A percentile compares a stretch with the other conserved stretches of the same genome.
phyloP scores from a whole-genome alignment of 1,140 invertebrate genomes.

The Drosophila ananassae region DNA sequence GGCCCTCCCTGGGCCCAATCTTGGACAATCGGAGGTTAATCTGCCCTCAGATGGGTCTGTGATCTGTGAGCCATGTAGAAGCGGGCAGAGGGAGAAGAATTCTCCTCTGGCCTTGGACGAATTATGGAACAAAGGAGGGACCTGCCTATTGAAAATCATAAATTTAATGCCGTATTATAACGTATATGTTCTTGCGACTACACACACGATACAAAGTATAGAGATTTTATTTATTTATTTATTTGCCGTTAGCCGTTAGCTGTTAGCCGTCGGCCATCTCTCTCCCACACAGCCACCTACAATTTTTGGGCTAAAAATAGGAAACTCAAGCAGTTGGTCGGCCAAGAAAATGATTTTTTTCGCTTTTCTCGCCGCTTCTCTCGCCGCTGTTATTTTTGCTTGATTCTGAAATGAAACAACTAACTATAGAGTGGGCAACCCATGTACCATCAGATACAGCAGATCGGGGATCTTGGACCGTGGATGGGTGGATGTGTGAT shows the following conservation, averaged over 20 bases:
- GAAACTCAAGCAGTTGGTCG: constrained; percentile 74
- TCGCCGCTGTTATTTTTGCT: constrained; percentile 68
- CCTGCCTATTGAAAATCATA: constrained; percentile 41
- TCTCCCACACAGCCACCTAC: constrained; percentile 79
- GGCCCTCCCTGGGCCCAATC: neutral
- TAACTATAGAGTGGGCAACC: constrained; percentile 72
- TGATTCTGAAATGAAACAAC: constrained; percentile 80
- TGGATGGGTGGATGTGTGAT: neutral
- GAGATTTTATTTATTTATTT: constrained; percentile 67
- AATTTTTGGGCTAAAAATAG: constrained; percentile 76
- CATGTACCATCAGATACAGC: neutral
- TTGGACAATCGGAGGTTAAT: neutral
- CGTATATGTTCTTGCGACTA: constrained; percentile 16
- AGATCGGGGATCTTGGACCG: neutral
- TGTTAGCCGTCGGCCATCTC: constrained; percentile 24
- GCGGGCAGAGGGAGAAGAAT: too few species aligned
- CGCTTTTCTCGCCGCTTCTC: constrained; percentile 5
- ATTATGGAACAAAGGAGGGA: constrained; percentile 56
- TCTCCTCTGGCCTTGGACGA: constrained; percentile 31
- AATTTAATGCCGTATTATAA: constrained; percentile 42
- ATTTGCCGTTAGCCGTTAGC: constrained; percentile 26
- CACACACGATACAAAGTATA: constrained; percentile 49
- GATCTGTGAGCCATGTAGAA: neutral
- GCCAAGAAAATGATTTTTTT: constrained; percentile 70
- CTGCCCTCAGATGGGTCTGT: neutral